Percentiles rank a stretch among this genome's conserved stretches.
Conservation (phyloP, 2,113 vertebrate species). For the Serilophus lunatus region DNA sequence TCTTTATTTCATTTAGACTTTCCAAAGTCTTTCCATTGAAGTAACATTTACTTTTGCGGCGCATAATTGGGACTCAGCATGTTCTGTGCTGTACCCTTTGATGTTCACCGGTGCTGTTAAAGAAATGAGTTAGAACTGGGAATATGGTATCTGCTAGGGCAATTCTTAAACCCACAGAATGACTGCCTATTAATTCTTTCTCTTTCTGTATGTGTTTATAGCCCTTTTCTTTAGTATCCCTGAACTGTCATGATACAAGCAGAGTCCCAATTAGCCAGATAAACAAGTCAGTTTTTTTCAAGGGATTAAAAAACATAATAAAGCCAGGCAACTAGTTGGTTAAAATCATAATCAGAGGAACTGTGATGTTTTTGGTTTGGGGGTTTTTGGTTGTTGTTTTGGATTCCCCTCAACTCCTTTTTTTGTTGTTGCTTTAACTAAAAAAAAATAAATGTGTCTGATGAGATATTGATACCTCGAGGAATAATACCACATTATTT, state of each 20-base stretch:
- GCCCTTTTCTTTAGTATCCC: not conserved
- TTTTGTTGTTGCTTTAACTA: not conserved
- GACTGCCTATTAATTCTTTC: not conserved
- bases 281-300: not conserved
- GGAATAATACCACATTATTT: constrained; percentile 38
- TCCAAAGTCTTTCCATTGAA: constrained; percentile 45
- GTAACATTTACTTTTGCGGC: constrained; percentile 69
- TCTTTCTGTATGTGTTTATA: not conserved
- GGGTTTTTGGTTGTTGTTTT: not conserved
- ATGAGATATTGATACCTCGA: not conserved
- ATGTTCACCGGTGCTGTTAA: constrained; percentile 66
- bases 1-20: constrained; percentile 61
- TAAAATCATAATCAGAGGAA: not conserved
- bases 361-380: not conserved
- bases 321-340: not conserved
- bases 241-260: constrained; percentile 16
- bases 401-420: not conserved
- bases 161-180: constrained; percentile 46
- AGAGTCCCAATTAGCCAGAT: constrained; percentile 20
- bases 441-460: not conserved
- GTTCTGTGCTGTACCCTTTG: constrained; percentile 51
- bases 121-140: constrained; percentile 51
- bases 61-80: constrained; percentile 66
- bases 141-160: constrained; percentile 44
- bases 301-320: not conserved